Evolutionary conservation across 2,888 invertebrate genomes (phyloP).

Genomic region (Drosophila suboccidentalis): DNA sequence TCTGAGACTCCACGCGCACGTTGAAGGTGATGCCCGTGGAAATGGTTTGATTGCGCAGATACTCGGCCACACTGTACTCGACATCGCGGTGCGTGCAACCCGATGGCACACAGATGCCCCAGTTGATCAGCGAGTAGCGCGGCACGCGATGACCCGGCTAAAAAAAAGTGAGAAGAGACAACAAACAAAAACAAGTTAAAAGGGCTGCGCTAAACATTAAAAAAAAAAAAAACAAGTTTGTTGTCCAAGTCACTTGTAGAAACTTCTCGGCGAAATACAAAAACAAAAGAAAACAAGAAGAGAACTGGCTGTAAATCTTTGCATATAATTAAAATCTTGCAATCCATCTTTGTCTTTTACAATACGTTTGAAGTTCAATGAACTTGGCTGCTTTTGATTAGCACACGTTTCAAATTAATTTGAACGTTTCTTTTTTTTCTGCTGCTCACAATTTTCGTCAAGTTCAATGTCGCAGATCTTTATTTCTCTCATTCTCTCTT

Average conservation of each 20-base stretch:
- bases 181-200: background rate
- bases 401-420: constrained; percentile 23
- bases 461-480: constrained; percentile 54
- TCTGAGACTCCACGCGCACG: constrained; percentile 87
- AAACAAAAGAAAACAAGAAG: background rate
- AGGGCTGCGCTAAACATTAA: background rate
- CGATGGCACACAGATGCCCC: constrained; percentile 90
- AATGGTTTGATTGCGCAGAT: constrained; percentile 86
- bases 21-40: constrained; percentile 87
- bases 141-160: constrained; percentile 91
- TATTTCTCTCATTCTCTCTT: background rate
- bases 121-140: constrained; percentile 89
- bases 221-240: background rate
- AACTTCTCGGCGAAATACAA: background rate
- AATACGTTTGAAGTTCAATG: constrained; percentile 9
- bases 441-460: constrained; percentile 39
- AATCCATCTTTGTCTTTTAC: background rate
- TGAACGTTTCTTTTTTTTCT: constrained; percentile 1
- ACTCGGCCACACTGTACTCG: constrained; percentile 87
- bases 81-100: constrained; percentile 88
- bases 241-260: constrained; percentile 1
- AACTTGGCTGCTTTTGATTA: constrained; percentile 20
- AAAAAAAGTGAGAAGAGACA: constrained; percentile 54
- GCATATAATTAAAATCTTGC: background rate
- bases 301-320: constrained; percentile 1